phyloP scores from a whole-genome alignment of 2,888 invertebrate genomes.

The Crioceris asparagi region DNA sequence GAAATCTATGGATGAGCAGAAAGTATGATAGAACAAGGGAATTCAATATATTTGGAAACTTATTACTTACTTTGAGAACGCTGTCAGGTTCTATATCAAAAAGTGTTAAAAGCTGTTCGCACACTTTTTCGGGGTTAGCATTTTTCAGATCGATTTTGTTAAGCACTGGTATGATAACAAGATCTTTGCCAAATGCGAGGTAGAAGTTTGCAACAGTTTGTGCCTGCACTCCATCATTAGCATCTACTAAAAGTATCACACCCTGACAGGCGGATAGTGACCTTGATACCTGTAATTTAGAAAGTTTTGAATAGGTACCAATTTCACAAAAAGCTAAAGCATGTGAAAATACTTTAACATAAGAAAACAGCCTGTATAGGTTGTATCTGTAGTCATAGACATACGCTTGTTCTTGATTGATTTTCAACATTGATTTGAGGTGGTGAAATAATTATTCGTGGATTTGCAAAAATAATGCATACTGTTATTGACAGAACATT shows the following conservation, averaged over 20 bases:
- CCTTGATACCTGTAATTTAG: conserved; percentile 52
- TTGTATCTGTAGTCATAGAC: too few species aligned
- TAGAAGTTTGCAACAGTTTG: conserved; percentile 97
- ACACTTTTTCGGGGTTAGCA: conserved; percentile 76
- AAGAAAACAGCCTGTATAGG: too few species aligned
- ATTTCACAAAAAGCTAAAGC: too few species aligned
- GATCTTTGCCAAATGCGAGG: conserved; percentile 71
- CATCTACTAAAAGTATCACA: conserved; percentile 88
- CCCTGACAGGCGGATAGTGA: conserved; percentile 92
- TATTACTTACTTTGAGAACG: conserved; percentile 55
- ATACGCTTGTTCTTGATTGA: too few species aligned
- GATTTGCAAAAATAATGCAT: too few species aligned
- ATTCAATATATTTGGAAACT: conserved; percentile 3
- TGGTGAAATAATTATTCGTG: too few species aligned
- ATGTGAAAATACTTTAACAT: too few species aligned
- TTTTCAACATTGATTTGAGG: too few species aligned
- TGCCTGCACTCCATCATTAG: conserved; percentile 92
- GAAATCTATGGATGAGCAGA: conserved; percentile 56
- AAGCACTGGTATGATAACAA: conserved; percentile 80
- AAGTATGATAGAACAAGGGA: conserved; percentile 1
- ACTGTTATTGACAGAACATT: too few species aligned
- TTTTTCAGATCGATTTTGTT: conserved; percentile 95
- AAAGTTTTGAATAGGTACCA: too few species aligned
- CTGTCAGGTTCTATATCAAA: conserved; percentile 69
- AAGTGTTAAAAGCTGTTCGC: conserved; percentile 63